phyloP scores from a whole-genome alignment of 2,888 invertebrate genomes.

The Drosophila cognata region DNA sequence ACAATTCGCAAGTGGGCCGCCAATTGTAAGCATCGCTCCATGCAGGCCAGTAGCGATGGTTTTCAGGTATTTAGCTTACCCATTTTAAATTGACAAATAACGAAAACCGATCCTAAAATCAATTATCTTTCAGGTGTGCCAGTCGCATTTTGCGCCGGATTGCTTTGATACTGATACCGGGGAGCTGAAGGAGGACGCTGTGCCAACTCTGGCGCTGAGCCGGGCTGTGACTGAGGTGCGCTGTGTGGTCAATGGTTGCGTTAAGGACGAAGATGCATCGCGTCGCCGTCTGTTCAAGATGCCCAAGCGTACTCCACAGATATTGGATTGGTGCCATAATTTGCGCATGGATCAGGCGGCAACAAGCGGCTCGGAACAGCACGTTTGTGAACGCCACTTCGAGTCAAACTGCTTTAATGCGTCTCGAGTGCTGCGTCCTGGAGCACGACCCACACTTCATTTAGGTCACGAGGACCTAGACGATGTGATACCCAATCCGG shows the following conservation, averaged over 20 bases:
- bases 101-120: not conserved
- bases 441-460: slow-evolving; percentile 72
- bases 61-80: slow-evolving; percentile 42
- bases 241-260: slow-evolving; percentile 60
- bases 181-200: slow-evolving; percentile 50
- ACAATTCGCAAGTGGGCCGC: slow-evolving; percentile 70
- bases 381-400: slow-evolving; percentile 77
- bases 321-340: slow-evolving; percentile 73
- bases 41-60: slow-evolving; percentile 71
- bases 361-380: slow-evolving; percentile 29
- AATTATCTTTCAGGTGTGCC: slow-evolving; percentile 53
- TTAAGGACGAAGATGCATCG: slow-evolving; percentile 9
- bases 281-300: slow-evolving; percentile 54
- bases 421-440: slow-evolving; percentile 41
- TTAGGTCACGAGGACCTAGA: slow-evolving; percentile 59
- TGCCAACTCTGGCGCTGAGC: slow-evolving; percentile 67
- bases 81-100: not conserved
- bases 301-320: slow-evolving; percentile 43
- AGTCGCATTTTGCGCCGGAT: slow-evolving; percentile 60
- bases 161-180: slow-evolving; percentile 57
- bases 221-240: slow-evolving; percentile 25
- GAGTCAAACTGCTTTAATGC: slow-evolving; percentile 62
- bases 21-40: slow-evolving; percentile 73
- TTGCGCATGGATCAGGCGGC: slow-evolving; percentile 38
- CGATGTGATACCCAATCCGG: slow-evolving; percentile 64